Evolutionary conservation across 2,113 vertebrate species (phyloP).

Genomic region (Chionodraco myersi): DNA sequence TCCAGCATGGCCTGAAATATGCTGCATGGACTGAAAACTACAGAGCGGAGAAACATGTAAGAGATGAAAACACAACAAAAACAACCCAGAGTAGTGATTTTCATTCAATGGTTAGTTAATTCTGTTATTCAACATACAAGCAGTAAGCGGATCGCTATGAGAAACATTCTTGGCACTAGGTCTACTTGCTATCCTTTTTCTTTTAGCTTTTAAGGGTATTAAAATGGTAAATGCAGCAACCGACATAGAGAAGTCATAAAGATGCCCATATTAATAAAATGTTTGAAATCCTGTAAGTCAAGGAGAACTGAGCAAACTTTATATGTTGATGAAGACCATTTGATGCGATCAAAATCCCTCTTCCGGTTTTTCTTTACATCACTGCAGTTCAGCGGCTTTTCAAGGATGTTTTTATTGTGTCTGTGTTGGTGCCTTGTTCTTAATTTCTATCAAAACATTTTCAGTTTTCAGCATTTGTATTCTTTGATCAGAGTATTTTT

Average conservation of each 20-base stretch:
- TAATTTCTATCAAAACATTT: slow-evolving; percentile 39
- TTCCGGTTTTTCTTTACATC: neutral
- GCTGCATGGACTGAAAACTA: slow-evolving; percentile 80
- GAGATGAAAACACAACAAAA: slow-evolving; percentile 36
- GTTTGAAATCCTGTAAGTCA: neutral
- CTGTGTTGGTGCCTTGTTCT: slow-evolving; percentile 53
- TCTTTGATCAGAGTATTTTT: slow-evolving; percentile 15
- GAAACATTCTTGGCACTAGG: neutral
- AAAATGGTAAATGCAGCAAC: neutral
- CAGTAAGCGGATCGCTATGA: slow-evolving; percentile 1
- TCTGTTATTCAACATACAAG: neutral
- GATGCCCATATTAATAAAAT: neutral
- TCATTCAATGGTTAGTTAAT: neutral
- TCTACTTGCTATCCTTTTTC: neutral
- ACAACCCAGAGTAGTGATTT: slow-evolving; percentile 11
- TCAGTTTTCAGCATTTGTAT: slow-evolving; percentile 28
- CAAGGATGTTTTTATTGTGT: slow-evolving; percentile 40
- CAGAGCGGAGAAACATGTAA: slow-evolving; percentile 47
- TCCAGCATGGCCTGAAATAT: slow-evolving; percentile 85
- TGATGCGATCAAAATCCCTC: neutral
- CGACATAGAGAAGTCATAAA: neutral
- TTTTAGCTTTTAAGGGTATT: slow-evolving; percentile 3
- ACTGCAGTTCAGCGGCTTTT: slow-evolving; percentile 10
- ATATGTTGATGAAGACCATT: slow-evolving; percentile 19
- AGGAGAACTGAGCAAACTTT: neutral